phyloP scores from a whole-genome alignment of 2,797 vertebrate genomes.

The Tinamus major region DNA sequence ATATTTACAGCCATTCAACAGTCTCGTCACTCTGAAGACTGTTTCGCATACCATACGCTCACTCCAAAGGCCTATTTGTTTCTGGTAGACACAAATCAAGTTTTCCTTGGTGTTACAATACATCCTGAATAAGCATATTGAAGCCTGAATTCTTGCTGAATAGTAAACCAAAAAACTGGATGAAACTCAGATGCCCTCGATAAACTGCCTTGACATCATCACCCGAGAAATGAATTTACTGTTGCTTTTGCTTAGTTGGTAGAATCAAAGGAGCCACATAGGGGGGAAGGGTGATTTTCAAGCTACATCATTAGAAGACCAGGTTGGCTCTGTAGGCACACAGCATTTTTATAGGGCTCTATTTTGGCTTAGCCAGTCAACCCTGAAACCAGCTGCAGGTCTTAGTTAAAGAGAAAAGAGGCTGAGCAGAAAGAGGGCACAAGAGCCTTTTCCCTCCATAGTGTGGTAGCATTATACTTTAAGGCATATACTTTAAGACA shows the following conservation, averaged over 20 bases:
- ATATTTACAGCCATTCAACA: background rate
- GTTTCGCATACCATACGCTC: background rate
- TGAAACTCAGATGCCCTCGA: background rate
- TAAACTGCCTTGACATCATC: background rate
- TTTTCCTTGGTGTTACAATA: background rate
- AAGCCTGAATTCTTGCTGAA: background rate
- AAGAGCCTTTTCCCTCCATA: background rate
- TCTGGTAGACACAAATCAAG: background rate
- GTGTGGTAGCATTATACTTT: background rate
- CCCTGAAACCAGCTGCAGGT: background rate
- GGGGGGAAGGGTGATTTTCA: background rate
- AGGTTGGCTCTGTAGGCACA: background rate
- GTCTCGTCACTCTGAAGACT: background rate
- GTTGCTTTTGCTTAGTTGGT: background rate
- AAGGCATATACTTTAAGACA: rapidly evolving
- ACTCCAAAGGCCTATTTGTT: background rate
- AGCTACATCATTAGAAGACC: background rate
- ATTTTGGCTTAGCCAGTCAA: background rate
- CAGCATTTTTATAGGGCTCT: background rate
- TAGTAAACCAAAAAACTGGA: background rate
- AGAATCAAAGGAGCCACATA: background rate
- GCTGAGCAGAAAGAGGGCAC: background rate
- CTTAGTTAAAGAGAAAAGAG: background rate
- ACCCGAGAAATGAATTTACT: background rate
- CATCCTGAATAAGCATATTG: background rate